Base-by-base conservation (phyloP, 2,113 vertebrate genomes). In the Rattus norvegicus region DNA sequence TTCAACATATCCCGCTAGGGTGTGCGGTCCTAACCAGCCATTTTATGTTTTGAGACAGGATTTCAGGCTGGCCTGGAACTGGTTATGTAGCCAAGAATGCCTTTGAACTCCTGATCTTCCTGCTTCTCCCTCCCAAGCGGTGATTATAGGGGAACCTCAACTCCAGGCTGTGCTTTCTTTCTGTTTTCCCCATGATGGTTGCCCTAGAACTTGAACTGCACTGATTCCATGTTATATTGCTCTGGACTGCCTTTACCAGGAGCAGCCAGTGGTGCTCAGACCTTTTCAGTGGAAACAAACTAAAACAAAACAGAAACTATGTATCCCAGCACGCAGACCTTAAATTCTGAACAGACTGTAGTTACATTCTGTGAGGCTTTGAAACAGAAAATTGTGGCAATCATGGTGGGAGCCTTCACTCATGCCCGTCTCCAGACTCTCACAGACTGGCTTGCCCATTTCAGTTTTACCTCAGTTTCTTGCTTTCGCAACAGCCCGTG, bases 201-300 rank as follows among this genome's bases (percentile, higher is more conserved):
- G 80, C 95, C 59, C 90, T 75, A 83, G 85, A 95, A 93, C 81
- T 88, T 95, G 69, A 92, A 88, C 90, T 52, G 10, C 7, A 14
- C 39, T 81, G 24, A 28, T 83, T 83, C 49, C 26, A 22, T n/a
- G 30, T 91, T 76, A 63, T 26, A 56, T 28, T 73, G 84, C 83
- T 95, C 79, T 76, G 52, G n/a, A 56, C 36, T 79, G 61, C 13
- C 72, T 72, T 92, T 5, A 3, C 87, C 0, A 2, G 73, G 52
- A 39, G 12, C 56, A 54, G 73, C 36, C 39, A 5, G 2, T 28
- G 14, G 3, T 85, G n/a, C 28, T 47, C 61, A 92, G 39, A 39
- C 72, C 33, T 92, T 93, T 95, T 14, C 65, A 43, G 83, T 43
- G 65, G 52, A 63, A 75, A 52, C 65, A 47, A 43, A 20, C 33